A percentile compares a stretch with the other conserved stretches of the same genome.
Conservation (phyloP, 2,797 vertebrate genomes). For the Phataginus tricuspis region DNA sequence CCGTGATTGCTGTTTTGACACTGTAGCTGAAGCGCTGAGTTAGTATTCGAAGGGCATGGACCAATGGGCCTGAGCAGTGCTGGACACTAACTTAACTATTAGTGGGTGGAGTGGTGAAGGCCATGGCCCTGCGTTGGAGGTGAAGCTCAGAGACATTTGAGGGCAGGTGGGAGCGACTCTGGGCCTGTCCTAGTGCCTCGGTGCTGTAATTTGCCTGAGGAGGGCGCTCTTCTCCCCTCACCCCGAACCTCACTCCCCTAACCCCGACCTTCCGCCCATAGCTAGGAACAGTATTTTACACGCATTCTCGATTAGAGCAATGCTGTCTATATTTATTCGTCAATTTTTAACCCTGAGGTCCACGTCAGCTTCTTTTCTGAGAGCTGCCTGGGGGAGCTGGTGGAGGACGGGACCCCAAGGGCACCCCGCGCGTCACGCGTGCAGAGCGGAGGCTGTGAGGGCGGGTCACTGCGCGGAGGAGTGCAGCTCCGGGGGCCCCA, state of each 20-base stretch:
- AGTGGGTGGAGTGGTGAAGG: not conserved
- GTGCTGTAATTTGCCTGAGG: not conserved
- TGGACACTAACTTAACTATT: not conserved
- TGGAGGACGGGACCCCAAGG: not conserved
- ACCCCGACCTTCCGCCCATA: not conserved
- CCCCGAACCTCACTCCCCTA: not conserved
- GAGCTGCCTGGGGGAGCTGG: not conserved
- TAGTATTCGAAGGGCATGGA: not conserved
- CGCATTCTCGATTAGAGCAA: not conserved
- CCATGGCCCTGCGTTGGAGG: not conserved
- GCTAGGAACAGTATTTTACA: not conserved
- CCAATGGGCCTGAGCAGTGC: not conserved
- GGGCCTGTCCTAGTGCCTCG: not conserved
- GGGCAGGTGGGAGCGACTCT: not conserved
- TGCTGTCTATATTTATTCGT: not conserved
- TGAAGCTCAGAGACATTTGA: not conserved
- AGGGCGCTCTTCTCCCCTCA: not conserved
- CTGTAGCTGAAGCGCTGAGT: not conserved
- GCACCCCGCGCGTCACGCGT: fast-evolving
- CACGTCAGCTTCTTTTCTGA: not conserved
- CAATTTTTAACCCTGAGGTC: not conserved
- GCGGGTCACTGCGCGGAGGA: not conserved
- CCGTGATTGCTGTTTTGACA: not conserved
- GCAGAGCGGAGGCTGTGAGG: not conserved
- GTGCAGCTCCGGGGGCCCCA: not conserved